These are phyloP conservation scores for Sepiola atlantica DNA, from an alignment of 2,888 invertebrate genomes.

Conservation along the genomic window DNA sequence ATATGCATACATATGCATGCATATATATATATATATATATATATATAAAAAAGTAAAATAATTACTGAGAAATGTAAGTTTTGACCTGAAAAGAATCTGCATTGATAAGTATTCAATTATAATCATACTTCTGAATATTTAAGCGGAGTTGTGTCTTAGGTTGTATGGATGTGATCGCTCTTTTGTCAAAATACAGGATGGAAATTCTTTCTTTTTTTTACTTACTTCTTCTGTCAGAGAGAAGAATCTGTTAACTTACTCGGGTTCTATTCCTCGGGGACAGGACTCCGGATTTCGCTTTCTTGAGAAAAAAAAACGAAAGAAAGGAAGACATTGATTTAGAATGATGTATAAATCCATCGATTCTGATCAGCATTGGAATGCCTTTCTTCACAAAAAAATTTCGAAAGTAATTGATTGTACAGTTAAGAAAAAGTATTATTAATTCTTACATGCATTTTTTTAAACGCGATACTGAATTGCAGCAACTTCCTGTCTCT, in stretches of 20 bases:
- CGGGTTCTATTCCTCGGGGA: not conserved
- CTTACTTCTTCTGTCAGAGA: not conserved
- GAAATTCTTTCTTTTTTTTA: not conserved
- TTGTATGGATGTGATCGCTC: not conserved
- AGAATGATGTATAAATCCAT: not conserved
- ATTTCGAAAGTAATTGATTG: not conserved
- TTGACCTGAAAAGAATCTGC: not conserved
- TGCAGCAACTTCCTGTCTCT: not conserved
- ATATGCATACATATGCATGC: too few relatives aligned
- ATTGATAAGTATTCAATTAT: not conserved
- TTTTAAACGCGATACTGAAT: not conserved
- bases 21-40: too few relatives aligned
- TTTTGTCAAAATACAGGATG: not conserved
- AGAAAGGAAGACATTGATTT: not conserved
- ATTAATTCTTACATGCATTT: not conserved
- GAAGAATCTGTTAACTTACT: not conserved
- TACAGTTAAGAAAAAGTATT: not conserved
- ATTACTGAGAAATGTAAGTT: too few relatives aligned
- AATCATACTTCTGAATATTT: not conserved
- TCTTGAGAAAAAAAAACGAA: not conserved
- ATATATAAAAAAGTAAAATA: too few relatives aligned
- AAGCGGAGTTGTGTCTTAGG: not conserved
- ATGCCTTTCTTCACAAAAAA: not conserved
- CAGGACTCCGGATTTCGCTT: not conserved
- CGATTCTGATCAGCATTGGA: not conserved